Conservation (phyloP, 2,888 invertebrate genomes). For the Drosophila diplacantha region DNA sequence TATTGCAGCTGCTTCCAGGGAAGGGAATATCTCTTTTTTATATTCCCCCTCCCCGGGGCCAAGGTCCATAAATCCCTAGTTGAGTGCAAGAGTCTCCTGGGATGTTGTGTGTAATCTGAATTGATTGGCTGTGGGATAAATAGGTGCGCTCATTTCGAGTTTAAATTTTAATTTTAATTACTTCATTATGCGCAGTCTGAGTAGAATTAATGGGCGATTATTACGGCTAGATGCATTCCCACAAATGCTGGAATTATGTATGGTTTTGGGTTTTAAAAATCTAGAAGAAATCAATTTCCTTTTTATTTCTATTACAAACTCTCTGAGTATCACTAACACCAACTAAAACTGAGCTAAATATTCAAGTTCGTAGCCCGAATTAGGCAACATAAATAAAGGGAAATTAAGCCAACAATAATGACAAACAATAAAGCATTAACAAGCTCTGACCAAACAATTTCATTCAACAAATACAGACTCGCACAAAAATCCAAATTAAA, state of each 20-base stretch:
- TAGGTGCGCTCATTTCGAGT: constrained; percentile 10
- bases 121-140: constrained; percentile 22
- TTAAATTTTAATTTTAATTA: constrained; percentile 55
- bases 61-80: constrained; percentile 17
- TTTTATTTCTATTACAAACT: not conserved
- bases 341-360: not conserved
- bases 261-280: not conserved
- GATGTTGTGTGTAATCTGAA: constrained; percentile 27
- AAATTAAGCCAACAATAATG: not conserved
- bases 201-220: constrained; percentile 8
- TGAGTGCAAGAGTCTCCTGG: constrained; percentile 11
- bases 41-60: not conserved
- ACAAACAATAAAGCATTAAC: constrained; percentile 11
- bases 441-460: constrained; percentile 4
- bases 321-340: not conserved
- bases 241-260: not conserved
- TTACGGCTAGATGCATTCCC: not conserved
- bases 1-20: constrained; percentile 34
- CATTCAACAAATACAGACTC: not conserved
- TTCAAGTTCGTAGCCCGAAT: not conserved
- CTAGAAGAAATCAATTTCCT: not conserved
- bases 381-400: not conserved
- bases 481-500: constrained; percentile 4
- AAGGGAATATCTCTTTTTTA: constrained; percentile 12
- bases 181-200: constrained; percentile 41